Percentiles rank a stretch among this genome's conserved stretches.
Evolutionary conservation across 2,113 vertebrate species (phyloP).

Genomic region (Mobula hypostoma): DNA sequence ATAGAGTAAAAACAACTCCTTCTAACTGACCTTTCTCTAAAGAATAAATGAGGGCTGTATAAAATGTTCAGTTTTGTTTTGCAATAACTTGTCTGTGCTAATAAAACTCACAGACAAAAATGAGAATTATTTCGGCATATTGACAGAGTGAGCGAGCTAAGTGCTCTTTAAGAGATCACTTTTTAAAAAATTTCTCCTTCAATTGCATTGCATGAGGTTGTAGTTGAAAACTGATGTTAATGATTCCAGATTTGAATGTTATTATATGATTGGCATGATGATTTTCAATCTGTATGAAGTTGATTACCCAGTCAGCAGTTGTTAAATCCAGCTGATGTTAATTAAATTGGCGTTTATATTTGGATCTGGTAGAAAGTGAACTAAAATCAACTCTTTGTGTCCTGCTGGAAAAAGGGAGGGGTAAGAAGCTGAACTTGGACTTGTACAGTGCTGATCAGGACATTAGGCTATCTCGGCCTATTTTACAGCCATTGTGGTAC

Average conservation of each 20-base stretch:
- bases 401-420: background rate
- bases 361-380: background rate
- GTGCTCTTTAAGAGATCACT: background rate
- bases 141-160: background rate
- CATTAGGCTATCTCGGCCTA: no score
- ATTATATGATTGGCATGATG: background rate
- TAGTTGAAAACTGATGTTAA: background rate
- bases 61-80: background rate
- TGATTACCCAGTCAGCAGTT: background rate
- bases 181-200: background rate
- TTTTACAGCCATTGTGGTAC: no score
- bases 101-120: background rate
- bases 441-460: no score
- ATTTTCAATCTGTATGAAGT: no score
- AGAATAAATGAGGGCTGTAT: background rate
- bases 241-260: background rate
- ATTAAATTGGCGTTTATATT: background rate
- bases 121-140: background rate
- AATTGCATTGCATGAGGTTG: background rate
- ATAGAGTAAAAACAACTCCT: background rate
- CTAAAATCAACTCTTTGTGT: background rate
- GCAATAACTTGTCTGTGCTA: background rate
- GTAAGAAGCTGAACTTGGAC: no score
- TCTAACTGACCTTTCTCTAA: constrained; percentile 14
- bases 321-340: background rate